Evolutionary conservation across 2,888 invertebrate species (phyloP).

Genomic region (Yponomeuta plumbellus): DNA sequence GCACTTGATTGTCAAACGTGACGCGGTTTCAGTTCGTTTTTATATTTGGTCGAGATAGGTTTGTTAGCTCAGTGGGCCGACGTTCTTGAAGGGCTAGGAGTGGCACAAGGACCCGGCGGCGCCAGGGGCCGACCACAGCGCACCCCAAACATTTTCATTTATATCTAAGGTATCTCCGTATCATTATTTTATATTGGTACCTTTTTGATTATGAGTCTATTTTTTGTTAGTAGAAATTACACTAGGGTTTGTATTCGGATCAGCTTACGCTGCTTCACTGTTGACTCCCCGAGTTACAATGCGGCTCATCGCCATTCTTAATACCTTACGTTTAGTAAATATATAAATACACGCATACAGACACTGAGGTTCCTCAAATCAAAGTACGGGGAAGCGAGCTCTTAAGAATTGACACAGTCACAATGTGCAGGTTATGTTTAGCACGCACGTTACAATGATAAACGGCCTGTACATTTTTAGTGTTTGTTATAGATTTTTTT

Average conservation of each 20-base stretch:
- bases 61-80: not conserved
- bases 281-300: conserved; percentile 58
- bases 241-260: conserved; percentile 60
- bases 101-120: not conserved
- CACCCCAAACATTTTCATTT: conserved; percentile 12
- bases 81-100: not conserved
- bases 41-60: not conserved
- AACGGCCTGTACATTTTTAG: conserved; percentile 83
- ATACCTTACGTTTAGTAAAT: conserved; percentile 65
- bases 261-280: conserved; percentile 53
- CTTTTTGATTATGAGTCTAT: conserved; percentile 82
- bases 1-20: too few relatives aligned
- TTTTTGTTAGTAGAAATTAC: conserved; percentile 76
- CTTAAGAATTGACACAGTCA: conserved; percentile 62
- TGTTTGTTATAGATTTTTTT: conserved; percentile 75
- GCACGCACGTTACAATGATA: conserved; percentile 63
- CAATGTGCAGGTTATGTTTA: conserved; percentile 38
- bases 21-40: too few relatives aligned
- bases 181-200: conserved; percentile 80
- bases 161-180: conserved; percentile 66
- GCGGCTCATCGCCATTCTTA: conserved; percentile 50
- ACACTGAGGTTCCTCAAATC: conserved; percentile 55
- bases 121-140: not conserved
- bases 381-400: conserved; percentile 58
- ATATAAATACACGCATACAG: conserved; percentile 45